phyloP scores from a whole-genome alignment of 2,888 invertebrate genomes.

The Busseola fusca region DNA sequence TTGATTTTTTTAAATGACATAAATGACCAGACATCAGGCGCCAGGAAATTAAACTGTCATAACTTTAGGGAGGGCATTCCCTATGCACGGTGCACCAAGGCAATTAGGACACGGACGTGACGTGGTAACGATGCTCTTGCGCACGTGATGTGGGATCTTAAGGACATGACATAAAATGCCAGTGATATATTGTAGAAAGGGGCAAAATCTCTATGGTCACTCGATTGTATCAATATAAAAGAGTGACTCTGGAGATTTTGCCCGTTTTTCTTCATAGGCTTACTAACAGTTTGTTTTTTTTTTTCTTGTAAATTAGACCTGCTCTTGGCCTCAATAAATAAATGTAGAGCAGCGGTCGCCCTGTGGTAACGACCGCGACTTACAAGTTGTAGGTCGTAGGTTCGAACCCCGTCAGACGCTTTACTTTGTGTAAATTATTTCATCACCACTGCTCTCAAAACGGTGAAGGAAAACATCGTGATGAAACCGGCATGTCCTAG shows the following conservation, averaged over 20 bases:
- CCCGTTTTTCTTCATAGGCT: not conserved
- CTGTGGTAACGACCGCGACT: no score
- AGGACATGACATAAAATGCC: conserved; percentile 8
- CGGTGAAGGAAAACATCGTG: no score
- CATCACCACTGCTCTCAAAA: no score
- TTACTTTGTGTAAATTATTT: no score
- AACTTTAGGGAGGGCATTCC: conserved; percentile 62
- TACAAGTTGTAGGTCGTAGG: no score
- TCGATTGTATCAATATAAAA: not conserved
- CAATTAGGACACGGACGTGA: conserved; percentile 76
- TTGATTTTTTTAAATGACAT: not conserved
- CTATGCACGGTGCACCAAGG: conserved; percentile 70
- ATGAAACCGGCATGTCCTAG: no score
- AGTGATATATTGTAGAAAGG: conserved; percentile 1
- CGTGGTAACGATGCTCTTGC: conserved; percentile 45
- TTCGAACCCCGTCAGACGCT: no score
- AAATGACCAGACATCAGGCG: conserved; percentile 36
- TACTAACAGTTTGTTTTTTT: not conserved
- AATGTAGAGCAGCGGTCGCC: no score
- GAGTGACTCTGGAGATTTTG: not conserved
- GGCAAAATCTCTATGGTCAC: no score
- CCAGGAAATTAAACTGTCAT: conserved; percentile 53
- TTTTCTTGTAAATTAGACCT: not conserved
- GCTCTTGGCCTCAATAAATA: no score
- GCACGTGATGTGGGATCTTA: conserved; percentile 69